Base-by-base conservation (phyloP, 2,888 invertebrate genomes). In the Oegoconia quadripuncta region DNA sequence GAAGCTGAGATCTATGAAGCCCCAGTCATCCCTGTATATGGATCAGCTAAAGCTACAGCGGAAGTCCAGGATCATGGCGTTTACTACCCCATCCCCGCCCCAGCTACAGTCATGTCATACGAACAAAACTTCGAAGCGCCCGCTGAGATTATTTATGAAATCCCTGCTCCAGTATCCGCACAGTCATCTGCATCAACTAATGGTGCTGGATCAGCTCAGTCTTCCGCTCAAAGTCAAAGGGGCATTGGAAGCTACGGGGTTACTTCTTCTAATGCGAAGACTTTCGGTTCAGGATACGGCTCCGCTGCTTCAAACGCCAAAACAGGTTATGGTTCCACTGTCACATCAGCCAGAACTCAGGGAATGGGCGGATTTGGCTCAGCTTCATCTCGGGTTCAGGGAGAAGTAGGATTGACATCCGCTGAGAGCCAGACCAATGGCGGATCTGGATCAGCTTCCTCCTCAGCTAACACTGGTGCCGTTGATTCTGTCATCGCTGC, bases 91-190 rank as follows among this genome's bases (percentile, higher is more conserved):
- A 51, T 79, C 11, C 79, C 78, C 0, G 70, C 65, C 7, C 78
- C 82, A 1, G 78, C 74, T 0, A 66, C 72, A 8, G 58, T 83
- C 34, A 57, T 81, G 43, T 64, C 82, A 4, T 83, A 84, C 54
- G 63, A 77, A 42, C 80, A 84, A 46, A 76, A 75, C 59, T 74
- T 74, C 33, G 71, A 65, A 39, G 52, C 52, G 0, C 75, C 74
- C 11, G 49, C 59, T 35, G 64, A 58, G 25, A 50, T 60, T 8
- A 56, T 43, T 37, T 65, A 65, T 38, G 57, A 60, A 34, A 30
- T 59, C 37, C 64, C 41, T 17, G 20, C 29, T 33, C 45, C 50
- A 0, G 46, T 60, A 7, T 52, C 56, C 13, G 82, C 80, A 5
- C 60, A 79, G 36, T 80, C 82, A 0, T 59, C 67, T 2, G 78